phyloP scores from a whole-genome alignment of 2,113 vertebrate genomes.

The Microtus ochrogaster region DNA sequence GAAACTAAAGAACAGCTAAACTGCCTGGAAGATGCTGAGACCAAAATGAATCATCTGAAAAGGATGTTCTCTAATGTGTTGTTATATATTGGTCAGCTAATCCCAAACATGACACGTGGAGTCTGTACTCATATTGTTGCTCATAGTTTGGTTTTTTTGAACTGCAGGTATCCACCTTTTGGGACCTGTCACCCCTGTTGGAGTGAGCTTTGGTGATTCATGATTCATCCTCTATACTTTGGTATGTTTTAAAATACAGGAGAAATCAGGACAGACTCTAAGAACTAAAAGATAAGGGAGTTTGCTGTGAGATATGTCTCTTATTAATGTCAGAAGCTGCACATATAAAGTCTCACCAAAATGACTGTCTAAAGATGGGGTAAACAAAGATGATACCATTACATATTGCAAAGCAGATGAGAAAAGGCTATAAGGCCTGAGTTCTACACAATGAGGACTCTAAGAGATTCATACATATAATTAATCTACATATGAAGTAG shows the following conservation, averaged over 20 bases:
- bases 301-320: neutral
- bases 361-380: neutral
- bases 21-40: neutral
- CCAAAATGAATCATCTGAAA: neutral
- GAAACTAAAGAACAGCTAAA: neutral
- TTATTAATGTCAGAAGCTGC: neutral
- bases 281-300: neutral
- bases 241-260: neutral
- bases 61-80: neutral
- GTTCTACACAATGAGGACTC: no score
- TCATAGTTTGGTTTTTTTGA: no score
- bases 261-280: neutral
- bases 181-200: neutral
- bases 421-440: neutral
- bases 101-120: no score
- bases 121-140: no score
- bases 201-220: neutral
- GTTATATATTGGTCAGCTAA: no score
- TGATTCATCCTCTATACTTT: neutral
- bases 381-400: neutral
- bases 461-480: no score
- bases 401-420: neutral
- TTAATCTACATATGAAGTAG: no score
- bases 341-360: neutral
- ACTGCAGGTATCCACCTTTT: neutral